Evolutionary conservation across 2,888 invertebrate species (phyloP).

Genomic region (Dasypolia templi): DNA sequence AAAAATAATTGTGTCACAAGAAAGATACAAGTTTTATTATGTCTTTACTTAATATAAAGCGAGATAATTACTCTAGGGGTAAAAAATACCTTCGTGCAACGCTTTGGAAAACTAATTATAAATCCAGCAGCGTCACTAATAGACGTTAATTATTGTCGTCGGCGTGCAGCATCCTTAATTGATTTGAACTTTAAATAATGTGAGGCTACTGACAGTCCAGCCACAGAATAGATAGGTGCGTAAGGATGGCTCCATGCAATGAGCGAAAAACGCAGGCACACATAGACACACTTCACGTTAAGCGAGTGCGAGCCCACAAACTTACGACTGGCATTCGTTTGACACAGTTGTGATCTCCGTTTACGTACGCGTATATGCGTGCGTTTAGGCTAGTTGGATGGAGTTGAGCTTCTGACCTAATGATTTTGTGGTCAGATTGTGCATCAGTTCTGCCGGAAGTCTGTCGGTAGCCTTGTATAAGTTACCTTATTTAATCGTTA

Average conservation of each 20-base stretch:
- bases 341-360: background rate
- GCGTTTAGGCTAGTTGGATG: background rate
- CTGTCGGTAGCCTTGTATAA: conserved; percentile 71
- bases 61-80: conserved; percentile 34
- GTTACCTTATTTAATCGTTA: conserved; percentile 85
- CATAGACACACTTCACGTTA: background rate
- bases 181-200: conserved; percentile 65
- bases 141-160: conserved; percentile 59
- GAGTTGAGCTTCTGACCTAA: background rate
- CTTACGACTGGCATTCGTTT: conserved; percentile 5
- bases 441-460: conserved; percentile 29
- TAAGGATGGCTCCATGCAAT: background rate
- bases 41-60: conserved; percentile 39
- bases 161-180: conserved; percentile 72
- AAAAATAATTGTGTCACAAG: conserved; percentile 33
- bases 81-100: conserved; percentile 14
- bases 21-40: conserved; percentile 56
- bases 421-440: background rate
- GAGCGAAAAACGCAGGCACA: background rate
- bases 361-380: background rate
- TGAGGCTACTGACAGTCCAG: conserved; percentile 52
- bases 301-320: background rate
- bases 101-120: conserved; percentile 24
- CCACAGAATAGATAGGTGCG: conserved; percentile 20
- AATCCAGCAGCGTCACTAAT: conserved; percentile 31